Conservation (phyloP, 2,888 invertebrate genomes). For the Sesia bembeciformis region DNA sequence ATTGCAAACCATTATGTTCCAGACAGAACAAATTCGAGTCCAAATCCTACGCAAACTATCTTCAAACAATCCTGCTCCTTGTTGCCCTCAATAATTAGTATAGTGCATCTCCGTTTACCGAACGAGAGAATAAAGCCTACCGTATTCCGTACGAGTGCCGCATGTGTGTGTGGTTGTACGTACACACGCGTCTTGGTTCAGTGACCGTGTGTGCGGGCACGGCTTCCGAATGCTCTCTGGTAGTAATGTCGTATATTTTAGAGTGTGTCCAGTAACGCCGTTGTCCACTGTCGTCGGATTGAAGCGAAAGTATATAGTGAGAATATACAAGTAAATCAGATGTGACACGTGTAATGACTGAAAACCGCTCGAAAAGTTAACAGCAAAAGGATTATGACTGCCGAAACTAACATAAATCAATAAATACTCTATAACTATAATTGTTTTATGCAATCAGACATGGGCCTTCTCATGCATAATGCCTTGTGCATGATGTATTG, state of each 20-base stretch:
- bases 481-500: too few relatives aligned
- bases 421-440: too few relatives aligned
- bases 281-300: conserved; percentile 7
- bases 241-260: conserved; percentile 59
- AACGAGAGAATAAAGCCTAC: conserved; percentile 66
- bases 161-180: conserved; percentile 25
- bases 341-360: background rate
- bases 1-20: too few relatives aligned
- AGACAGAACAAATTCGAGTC: background rate
- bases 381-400: conserved; percentile 3
- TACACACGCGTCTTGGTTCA: conserved; percentile 43
- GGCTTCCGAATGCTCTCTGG: conserved; percentile 47
- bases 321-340: background rate
- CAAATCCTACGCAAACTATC: conserved; percentile 1
- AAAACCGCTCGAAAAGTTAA: background rate
- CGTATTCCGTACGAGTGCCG: conserved; percentile 38
- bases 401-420: too few relatives aligned
- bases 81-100: conserved; percentile 66
- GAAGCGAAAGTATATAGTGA: background rate
- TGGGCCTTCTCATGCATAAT: too few relatives aligned
- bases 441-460: too few relatives aligned
- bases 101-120: conserved; percentile 77
- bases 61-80: conserved; percentile 1
- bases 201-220: conserved; percentile 43
- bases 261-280: conserved; percentile 28